Evolutionary conservation across 2,797 vertebrate genomes (phyloP).

Genomic region (Telmatherina bonti): DNA sequence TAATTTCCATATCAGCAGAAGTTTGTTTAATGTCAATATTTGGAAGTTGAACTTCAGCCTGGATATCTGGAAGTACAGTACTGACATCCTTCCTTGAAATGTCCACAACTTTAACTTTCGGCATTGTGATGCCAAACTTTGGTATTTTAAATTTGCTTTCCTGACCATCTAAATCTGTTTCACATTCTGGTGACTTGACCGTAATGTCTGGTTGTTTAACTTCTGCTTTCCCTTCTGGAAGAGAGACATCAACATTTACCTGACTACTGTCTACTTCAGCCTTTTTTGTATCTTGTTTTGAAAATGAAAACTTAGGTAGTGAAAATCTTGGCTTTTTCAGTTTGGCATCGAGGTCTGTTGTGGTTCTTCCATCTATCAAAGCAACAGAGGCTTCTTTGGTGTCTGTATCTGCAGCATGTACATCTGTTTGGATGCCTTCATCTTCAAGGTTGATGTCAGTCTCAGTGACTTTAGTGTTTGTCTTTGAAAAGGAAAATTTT

Average conservation of each 20-base stretch:
- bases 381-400: conserved; percentile 22
- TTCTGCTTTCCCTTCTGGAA: conserved; percentile 35
- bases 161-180: conserved; percentile 33
- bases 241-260: conserved; percentile 37
- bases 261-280: conserved; percentile 31
- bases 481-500: conserved; percentile 71
- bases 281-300: conserved; percentile 53
- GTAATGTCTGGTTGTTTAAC: conserved; percentile 48
- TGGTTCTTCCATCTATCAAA: conserved; percentile 32
- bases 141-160: conserved; percentile 48
- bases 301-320: conserved; percentile 68
- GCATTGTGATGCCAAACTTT: not conserved
- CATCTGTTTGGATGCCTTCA: conserved; percentile 28
- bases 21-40: conserved; percentile 35
- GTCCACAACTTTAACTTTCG: conserved; percentile 30
- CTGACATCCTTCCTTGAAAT: conserved; percentile 55
- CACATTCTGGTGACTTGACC: conserved; percentile 23
- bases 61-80: conserved; percentile 27
- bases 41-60: conserved; percentile 30
- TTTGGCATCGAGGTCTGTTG: conserved; percentile 45
- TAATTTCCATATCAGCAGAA: conserved; percentile 33
- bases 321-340: conserved; percentile 62
- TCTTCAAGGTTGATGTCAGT: conserved; percentile 39
- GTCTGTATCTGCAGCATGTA: conserved; percentile 21
- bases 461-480: conserved; percentile 50